These are phyloP conservation scores for Lepidochitona cinerea DNA, from an alignment of 2,888 invertebrate species.

Conservation along the genomic window DNA sequence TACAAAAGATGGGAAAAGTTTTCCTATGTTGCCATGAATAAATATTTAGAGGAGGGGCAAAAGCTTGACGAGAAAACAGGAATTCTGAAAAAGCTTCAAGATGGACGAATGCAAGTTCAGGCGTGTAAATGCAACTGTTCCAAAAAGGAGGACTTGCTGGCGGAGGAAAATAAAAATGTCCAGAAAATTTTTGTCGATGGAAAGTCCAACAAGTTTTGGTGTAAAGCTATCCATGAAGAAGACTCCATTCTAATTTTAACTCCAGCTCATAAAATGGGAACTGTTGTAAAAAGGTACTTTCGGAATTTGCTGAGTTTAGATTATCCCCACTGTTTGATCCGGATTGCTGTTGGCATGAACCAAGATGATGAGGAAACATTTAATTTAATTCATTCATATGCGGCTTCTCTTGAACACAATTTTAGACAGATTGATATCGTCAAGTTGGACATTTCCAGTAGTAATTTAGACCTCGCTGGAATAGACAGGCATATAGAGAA, in stretches of 20 bases:
- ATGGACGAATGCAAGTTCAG: too few species aligned
- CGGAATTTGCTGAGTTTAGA: conserved; percentile 28
- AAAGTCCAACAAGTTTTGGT: not conserved
- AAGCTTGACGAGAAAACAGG: not conserved
- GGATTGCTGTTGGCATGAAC: conserved; percentile 38
- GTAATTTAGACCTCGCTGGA: not conserved
- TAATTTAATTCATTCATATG: conserved; percentile 11
- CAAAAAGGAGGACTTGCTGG: not conserved
- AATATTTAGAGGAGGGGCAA: not conserved
- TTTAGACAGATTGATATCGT: conserved; percentile 28
- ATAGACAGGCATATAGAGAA: conserved; percentile 17
- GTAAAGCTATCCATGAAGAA: not conserved
- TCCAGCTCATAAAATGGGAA: conserved; percentile 29
- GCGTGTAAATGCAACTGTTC: too few species aligned
- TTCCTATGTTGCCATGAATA: not conserved
- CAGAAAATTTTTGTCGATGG: not conserved
- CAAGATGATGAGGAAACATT: conserved; percentile 28
- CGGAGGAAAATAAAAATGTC: not conserved
- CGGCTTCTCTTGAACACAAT: conserved; percentile 5
- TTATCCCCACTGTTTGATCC: conserved; percentile 38
- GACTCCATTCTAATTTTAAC: conserved; percentile 33
- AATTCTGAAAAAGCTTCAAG: not conserved
- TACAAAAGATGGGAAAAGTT: not conserved
- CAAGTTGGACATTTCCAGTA: not conserved
- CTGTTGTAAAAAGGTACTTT: conserved; percentile 29